Evolutionary conservation across 2,888 invertebrate species (phyloP).

Genomic region (Apamea epomidion): DNA sequence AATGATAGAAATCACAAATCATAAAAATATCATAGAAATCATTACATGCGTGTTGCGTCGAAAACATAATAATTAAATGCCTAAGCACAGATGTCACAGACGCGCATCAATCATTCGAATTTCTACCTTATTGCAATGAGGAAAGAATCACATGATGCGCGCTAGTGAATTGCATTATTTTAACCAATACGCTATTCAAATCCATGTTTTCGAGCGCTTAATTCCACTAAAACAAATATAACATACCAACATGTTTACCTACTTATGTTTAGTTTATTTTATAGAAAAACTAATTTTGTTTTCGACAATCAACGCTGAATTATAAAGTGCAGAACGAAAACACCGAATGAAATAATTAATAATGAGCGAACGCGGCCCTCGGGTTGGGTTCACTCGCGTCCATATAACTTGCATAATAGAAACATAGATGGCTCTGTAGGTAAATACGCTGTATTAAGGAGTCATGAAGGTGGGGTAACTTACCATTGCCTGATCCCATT

Average conservation of each 20-base stretch:
- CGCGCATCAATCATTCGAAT: neutral
- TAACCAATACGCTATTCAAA: neutral
- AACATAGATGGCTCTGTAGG: constrained; percentile 40
- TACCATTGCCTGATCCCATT: constrained; percentile 53
- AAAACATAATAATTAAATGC: neutral
- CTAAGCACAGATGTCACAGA: neutral
- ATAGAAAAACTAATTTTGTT: neutral
- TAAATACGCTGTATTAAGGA: neutral
- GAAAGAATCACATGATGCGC: neutral
- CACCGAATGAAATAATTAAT: neutral
- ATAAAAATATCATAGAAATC: neutral
- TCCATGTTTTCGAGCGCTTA: neutral
- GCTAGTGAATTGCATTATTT: neutral
- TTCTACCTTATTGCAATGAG: neutral
- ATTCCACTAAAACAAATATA: neutral
- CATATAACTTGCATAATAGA: neutral
- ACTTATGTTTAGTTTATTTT: neutral
- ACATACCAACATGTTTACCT: neutral
- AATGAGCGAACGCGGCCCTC: neutral
- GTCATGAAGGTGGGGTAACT: constrained; percentile 9
- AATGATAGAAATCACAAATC: neutral
- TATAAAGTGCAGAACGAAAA: neutral
- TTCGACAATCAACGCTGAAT: neutral
- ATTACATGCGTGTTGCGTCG: neutral
- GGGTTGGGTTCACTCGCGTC: neutral